phyloP scores from a whole-genome alignment of 2,797 vertebrate species.

The Otolemur crassicaudatus region DNA sequence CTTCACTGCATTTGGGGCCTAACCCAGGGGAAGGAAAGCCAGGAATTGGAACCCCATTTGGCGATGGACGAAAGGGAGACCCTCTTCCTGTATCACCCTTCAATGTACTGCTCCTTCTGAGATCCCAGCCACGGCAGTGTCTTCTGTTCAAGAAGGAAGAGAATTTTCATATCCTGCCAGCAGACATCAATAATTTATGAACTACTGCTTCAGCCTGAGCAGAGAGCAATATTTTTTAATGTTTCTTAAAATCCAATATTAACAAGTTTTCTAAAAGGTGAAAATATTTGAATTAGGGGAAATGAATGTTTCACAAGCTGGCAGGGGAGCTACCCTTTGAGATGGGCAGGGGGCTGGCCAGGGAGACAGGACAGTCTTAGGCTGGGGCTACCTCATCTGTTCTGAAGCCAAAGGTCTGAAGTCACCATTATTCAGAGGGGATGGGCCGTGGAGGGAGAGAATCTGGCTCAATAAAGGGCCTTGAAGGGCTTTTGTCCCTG shows the following conservation, averaged over 20 bases:
- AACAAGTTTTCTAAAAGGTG: slow-evolving; percentile 67
- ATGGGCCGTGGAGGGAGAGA: neutral
- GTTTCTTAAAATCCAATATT: slow-evolving; percentile 71
- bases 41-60: neutral
- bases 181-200: slow-evolving; percentile 74
- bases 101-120: neutral
- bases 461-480: neutral
- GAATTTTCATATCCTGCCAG: slow-evolving; percentile 11
- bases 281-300: slow-evolving; percentile 76
- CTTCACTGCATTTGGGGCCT: neutral
- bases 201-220: slow-evolving; percentile 19
- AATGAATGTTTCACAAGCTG: slow-evolving; percentile 66
- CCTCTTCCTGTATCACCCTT: no score
- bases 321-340: neutral
- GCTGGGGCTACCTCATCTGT: neutral
- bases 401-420: neutral
- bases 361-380: neutral
- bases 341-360: neutral
- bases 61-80: neutral
- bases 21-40: neutral
- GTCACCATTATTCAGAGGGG: neutral
- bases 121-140: neutral
- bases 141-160: slow-evolving; percentile 31
- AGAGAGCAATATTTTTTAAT: slow-evolving; percentile 39
- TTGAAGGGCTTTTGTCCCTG: neutral